A percentile compares a stretch with the other conserved stretches of the same genome.
Evolutionary conservation across 2,797 vertebrate genomes (phyloP).

Genomic region (Myotis findleyi): DNA sequence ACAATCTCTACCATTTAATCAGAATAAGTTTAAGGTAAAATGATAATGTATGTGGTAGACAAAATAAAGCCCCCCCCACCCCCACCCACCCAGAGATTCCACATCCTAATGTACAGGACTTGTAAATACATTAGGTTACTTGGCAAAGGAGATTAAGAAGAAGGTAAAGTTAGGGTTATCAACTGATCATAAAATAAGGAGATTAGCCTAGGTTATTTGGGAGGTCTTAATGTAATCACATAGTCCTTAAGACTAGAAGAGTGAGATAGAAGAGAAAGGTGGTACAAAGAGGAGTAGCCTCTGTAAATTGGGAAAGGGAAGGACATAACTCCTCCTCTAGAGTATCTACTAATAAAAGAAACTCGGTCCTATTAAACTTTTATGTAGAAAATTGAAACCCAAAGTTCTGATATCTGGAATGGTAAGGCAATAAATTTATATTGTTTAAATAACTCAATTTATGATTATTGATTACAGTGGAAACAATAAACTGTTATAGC

Average conservation of each 20-base stretch:
- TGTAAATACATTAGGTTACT: background rate
- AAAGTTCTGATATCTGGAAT: background rate
- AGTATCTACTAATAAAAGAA: background rate
- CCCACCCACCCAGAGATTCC: background rate
- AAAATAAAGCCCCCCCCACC: background rate
- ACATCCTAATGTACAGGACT: background rate
- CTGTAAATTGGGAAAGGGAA: background rate
- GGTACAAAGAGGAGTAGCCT: background rate
- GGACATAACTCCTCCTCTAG: background rate
- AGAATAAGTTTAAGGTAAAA: slow-evolving; percentile 1
- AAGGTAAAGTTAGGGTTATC: background rate
- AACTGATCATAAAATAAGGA: background rate
- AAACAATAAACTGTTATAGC: background rate
- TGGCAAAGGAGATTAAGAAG: background rate
- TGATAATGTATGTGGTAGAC: background rate
- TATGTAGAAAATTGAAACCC: background rate
- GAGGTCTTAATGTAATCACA: background rate
- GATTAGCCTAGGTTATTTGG: background rate
- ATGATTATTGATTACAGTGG: background rate
- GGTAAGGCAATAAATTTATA: background rate
- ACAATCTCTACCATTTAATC: background rate
- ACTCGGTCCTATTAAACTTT: background rate
- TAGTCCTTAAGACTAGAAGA: background rate
- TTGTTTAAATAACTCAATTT: background rate
- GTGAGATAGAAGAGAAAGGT: background rate